These are phyloP conservation scores for Solea solea DNA, from an alignment of 2,113 vertebrate genomes.

Conservation along the genomic window DNA sequence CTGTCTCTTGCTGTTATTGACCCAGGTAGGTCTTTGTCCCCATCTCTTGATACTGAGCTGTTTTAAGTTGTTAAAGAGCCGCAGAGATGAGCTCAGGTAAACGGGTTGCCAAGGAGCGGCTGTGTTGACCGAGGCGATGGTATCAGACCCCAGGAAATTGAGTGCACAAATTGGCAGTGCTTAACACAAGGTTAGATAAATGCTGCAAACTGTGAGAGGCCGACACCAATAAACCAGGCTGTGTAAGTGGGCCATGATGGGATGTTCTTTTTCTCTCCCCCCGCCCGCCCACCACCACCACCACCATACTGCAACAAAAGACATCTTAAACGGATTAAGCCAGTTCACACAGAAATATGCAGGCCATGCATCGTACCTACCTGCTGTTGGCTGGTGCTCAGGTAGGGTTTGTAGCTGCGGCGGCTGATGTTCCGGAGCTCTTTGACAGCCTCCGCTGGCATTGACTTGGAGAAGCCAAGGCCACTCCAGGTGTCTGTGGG, in stretches of 20 bases:
- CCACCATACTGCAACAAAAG: slow-evolving; percentile 19
- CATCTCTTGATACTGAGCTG: slow-evolving; percentile 28
- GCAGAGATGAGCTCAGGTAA: slow-evolving; percentile 47
- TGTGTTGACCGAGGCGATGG: slow-evolving; percentile 48
- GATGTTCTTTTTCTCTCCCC: slow-evolving; percentile 19
- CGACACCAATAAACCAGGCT: slow-evolving; percentile 40
- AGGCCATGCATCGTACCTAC: slow-evolving; percentile 37
- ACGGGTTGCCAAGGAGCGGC: slow-evolving; percentile 36
- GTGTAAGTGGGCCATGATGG: slow-evolving; percentile 9
- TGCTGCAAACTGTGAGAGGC: slow-evolving; percentile 44
- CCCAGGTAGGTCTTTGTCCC: slow-evolving; percentile 22
- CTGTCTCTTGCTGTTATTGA: slow-evolving; percentile 38
- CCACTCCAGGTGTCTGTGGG: slow-evolving; percentile 86
- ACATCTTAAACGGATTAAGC: neutral
- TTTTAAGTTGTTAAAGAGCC: slow-evolving; percentile 24
- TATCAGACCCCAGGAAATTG: slow-evolving; percentile 56
- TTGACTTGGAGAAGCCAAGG: slow-evolving; percentile 85
- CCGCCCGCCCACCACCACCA: too few relatives aligned
- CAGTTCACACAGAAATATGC: slow-evolving; percentile 14
- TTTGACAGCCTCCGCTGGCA: slow-evolving; percentile 83
- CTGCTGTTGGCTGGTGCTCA: slow-evolving; percentile 71
- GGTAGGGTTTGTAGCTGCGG: slow-evolving; percentile 82
- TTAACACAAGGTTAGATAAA: slow-evolving; percentile 57
- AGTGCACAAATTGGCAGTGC: slow-evolving; percentile 53
- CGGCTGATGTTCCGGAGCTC: slow-evolving; percentile 81